These are phyloP conservation scores for Otus scops DNA, from an alignment of 2,797 vertebrate species.

Conservation along the genomic window DNA sequence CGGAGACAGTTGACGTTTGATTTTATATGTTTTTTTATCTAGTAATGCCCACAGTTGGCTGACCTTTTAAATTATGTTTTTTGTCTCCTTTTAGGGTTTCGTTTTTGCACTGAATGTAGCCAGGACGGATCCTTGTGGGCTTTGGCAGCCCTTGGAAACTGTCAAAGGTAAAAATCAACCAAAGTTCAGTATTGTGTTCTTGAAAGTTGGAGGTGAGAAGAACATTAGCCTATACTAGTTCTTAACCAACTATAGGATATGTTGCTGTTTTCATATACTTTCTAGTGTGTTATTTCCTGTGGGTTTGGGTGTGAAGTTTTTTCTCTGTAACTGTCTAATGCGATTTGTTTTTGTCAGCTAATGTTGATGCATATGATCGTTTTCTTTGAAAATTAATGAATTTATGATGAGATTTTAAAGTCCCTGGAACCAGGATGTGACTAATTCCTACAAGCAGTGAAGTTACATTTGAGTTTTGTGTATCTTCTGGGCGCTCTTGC, in stretches of 20 bases:
- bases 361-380: not conserved
- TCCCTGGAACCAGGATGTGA: not conserved
- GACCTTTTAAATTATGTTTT: not conserved
- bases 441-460: not conserved
- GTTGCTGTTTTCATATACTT: not conserved
- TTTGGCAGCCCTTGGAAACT: constrained; percentile 76
- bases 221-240: not conserved
- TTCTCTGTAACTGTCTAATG: not conserved
- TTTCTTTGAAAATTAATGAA: not conserved
- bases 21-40: not conserved
- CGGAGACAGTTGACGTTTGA: not conserved
- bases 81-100: constrained; percentile 58
- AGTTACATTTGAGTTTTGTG: not conserved
- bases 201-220: not conserved
- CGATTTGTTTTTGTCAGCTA: not conserved
- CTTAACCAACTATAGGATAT: not conserved
- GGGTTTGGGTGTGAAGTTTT: not conserved
- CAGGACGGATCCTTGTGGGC: constrained; percentile 71
- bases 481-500: not conserved
- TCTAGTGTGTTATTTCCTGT: not conserved
- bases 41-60: not conserved
- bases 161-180: constrained; percentile 73
- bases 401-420: not conserved
- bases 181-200: not conserved
- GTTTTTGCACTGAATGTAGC: constrained; percentile 83